These are phyloP conservation scores for Ptilonorhynchus violaceus DNA, from an alignment of 2,113 vertebrate genomes.

Conservation along the genomic window DNA sequence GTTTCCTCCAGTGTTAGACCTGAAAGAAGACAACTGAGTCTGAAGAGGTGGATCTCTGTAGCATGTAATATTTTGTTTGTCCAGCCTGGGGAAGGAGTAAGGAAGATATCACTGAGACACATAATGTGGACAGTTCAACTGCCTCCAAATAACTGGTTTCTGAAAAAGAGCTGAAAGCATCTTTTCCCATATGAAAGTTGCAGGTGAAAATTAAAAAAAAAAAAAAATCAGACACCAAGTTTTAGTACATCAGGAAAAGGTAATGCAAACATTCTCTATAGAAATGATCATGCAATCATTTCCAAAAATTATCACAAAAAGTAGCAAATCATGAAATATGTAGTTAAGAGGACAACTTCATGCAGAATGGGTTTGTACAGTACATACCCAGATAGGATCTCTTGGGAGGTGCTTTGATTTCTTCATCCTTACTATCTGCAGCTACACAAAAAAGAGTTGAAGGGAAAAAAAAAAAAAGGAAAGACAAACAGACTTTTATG, in stretches of 20 bases:
- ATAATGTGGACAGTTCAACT: neutral
- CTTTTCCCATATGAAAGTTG: conserved; percentile 9
- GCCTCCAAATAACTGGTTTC: neutral
- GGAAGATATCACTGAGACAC: neutral
- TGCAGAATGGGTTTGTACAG: conserved; percentile 61
- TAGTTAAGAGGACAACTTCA: neutral
- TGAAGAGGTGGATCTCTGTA: neutral
- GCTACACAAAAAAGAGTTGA: conserved; percentile 71
- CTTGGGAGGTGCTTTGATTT: conserved; percentile 88
- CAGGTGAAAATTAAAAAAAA: neutral
- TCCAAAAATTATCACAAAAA: neutral
- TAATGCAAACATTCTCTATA: neutral
- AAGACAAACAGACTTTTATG: conserved; percentile 70
- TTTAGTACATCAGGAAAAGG: neutral
- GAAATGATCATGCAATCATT: conserved; percentile 26
- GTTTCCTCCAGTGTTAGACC: neutral
- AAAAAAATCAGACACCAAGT: neutral
- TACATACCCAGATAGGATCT: conserved; percentile 96
- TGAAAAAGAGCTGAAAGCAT: conserved; percentile 26
- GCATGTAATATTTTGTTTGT: neutral
- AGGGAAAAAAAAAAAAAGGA: neutral
- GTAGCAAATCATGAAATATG: neutral
- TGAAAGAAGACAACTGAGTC: neutral
- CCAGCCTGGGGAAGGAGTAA: neutral
- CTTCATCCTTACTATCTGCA: conserved; percentile 96